These are phyloP conservation scores for Caenorhabditis doughertyi DNA, from an alignment of 2,888 invertebrate genomes.

Conservation along the genomic window DNA sequence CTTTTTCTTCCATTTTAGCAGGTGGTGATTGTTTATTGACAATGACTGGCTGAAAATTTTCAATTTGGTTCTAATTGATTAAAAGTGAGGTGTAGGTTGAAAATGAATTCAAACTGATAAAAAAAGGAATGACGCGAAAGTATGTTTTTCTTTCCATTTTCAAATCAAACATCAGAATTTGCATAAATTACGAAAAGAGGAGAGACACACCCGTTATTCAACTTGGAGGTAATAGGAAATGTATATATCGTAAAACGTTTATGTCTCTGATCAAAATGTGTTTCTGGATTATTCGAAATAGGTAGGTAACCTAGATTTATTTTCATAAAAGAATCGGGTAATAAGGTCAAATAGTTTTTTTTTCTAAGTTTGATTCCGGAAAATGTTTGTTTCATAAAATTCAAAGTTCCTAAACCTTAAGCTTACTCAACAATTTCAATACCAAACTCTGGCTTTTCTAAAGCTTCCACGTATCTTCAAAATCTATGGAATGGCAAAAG, in stretches of 20 bases:
- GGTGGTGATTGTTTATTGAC: neutral
- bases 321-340: no score
- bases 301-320: no score
- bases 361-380: no score
- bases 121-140: neutral
- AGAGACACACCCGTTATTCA: slow-evolving; percentile 54
- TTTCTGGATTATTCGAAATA: neutral
- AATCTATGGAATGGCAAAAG: neutral
- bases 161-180: slow-evolving; percentile 30
- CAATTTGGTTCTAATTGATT: slow-evolving; percentile 22
- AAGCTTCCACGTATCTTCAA: neutral
- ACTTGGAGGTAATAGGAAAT: slow-evolving; percentile 18
- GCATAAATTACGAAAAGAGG: slow-evolving; percentile 48
- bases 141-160: slow-evolving; percentile 35
- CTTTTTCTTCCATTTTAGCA: slow-evolving; percentile 37
- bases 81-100: slow-evolving; percentile 23
- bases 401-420: no score
- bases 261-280: slow-evolving; percentile 16
- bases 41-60: slow-evolving; percentile 20
- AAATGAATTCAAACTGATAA: slow-evolving; percentile 24
- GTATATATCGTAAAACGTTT: slow-evolving; percentile 10
- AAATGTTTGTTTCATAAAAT: no score
- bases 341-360: no score
- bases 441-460: slow-evolving; percentile 1
- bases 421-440: no score